Evolutionary conservation across 2,113 vertebrate genomes (phyloP).

Genomic region (Meriones unguiculatus): DNA sequence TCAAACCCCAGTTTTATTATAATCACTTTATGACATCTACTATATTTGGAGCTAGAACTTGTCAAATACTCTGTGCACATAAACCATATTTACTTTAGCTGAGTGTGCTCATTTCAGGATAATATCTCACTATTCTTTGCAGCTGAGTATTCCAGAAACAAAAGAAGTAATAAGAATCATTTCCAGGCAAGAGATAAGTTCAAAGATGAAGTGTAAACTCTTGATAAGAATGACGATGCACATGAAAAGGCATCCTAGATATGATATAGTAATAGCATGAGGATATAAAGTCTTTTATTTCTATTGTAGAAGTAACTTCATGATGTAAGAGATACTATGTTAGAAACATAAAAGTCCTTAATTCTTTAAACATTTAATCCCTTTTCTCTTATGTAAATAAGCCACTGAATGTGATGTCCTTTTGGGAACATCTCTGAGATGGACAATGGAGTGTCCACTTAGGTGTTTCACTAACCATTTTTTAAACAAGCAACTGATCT

Average conservation of each 20-base stretch:
- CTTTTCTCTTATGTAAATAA: background rate
- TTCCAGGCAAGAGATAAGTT: background rate
- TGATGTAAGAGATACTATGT: background rate
- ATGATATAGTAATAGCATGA: background rate
- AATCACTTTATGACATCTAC: slow-evolving; percentile 34
- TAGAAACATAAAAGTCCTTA: slow-evolving; percentile 40
- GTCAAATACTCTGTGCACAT: background rate
- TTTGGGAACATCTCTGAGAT: background rate
- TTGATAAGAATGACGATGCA: background rate
- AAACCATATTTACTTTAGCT: background rate
- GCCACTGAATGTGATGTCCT: background rate
- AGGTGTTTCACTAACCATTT: background rate
- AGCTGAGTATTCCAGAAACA: slow-evolving; percentile 21
- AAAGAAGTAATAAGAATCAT: background rate
- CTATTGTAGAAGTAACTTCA: slow-evolving; percentile 27
- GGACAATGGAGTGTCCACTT: background rate
- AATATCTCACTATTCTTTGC: background rate
- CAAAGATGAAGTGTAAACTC: slow-evolving; percentile 4
- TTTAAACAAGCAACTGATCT: background rate
- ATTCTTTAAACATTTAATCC: slow-evolving; percentile 11
- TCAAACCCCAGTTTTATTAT: slow-evolving; percentile 38
- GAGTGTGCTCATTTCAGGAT: slow-evolving; percentile 29
- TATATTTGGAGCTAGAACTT: slow-evolving; percentile 28
- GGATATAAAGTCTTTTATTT: slow-evolving; percentile 25
- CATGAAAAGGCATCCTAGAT: background rate